Evolutionary conservation across 2,113 vertebrate genomes (phyloP).

Genomic region (Ammodytes marinus): DNA sequence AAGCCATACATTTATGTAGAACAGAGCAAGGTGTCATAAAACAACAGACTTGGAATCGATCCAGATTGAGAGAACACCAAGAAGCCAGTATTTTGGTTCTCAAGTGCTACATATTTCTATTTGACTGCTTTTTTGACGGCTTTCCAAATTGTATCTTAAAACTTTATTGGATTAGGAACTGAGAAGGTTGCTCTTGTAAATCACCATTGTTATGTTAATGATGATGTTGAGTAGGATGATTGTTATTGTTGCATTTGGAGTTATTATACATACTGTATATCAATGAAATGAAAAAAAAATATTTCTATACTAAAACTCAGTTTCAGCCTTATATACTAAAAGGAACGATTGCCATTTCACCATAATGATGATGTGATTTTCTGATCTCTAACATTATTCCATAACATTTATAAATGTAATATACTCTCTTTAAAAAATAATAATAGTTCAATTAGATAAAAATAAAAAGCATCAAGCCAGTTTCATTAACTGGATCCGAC

Average conservation of each 20-base stretch:
- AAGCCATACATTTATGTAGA: constrained; percentile 46
- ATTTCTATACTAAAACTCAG: too few species aligned
- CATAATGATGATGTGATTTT: too few species aligned
- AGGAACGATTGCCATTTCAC: too few species aligned
- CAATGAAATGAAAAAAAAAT: too few species aligned
- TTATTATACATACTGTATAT: too few species aligned
- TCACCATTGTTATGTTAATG: background rate
- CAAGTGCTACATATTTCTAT: background rate
- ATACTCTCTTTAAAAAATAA: background rate
- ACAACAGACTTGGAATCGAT: constrained; percentile 12
- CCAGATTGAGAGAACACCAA: background rate
- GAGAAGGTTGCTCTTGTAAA: background rate
- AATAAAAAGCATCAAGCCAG: background rate
- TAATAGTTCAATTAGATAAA: background rate
- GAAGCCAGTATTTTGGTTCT: background rate
- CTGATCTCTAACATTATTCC: too few species aligned
- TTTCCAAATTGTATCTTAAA: background rate
- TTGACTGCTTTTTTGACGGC: background rate
- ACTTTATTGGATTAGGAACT: background rate
- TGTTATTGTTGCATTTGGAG: background rate
- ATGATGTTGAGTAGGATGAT: background rate
- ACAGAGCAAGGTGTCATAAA: constrained; percentile 27
- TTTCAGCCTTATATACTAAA: too few species aligned
- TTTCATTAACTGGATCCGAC: background rate
- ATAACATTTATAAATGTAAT: background rate